These are phyloP conservation scores for Centruroides sculpturatus DNA, from an alignment of 1,140 invertebrate genomes.

Conservation along the genomic window DNA sequence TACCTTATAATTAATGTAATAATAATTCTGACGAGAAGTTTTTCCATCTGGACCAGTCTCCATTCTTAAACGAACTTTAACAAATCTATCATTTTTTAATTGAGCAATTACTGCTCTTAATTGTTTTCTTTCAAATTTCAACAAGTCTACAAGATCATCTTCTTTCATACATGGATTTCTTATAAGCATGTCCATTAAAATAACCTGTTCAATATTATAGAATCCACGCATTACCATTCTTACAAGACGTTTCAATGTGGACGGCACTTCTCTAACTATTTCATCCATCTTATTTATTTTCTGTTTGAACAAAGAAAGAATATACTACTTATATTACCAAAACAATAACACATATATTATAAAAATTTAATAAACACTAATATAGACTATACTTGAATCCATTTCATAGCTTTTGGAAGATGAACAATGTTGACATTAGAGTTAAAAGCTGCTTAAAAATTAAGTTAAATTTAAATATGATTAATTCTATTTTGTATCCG, in stretches of 20 bases:
- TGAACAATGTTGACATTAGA: too few species aligned
- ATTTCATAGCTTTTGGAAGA: too few species aligned
- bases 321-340: too few species aligned
- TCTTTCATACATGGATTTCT: slow-evolving; percentile 94
- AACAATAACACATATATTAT: too few species aligned
- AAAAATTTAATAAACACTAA: too few species aligned
- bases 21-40: slow-evolving; percentile 92
- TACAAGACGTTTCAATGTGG: slow-evolving; percentile 76
- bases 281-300: not conserved
- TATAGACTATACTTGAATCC: too few species aligned
- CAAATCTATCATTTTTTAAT: slow-evolving; percentile 82
- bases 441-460: too few species aligned
- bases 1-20: slow-evolving; percentile 91
- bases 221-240: slow-evolving; percentile 80
- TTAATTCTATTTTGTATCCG: too few species aligned
- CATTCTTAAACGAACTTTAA: slow-evolving; percentile 82
- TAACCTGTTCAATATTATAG: slow-evolving; percentile 79
- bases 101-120: slow-evolving; percentile 68
- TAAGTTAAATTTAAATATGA: too few species aligned
- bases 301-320: too few species aligned
- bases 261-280: slow-evolving; percentile 63
- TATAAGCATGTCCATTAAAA: slow-evolving; percentile 89
- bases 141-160: slow-evolving; percentile 82
- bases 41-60: slow-evolving; percentile 91
- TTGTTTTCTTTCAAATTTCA: slow-evolving; percentile 92